Conservation (phyloP, 1,140 invertebrate species). For the Drosophila navojoa region DNA sequence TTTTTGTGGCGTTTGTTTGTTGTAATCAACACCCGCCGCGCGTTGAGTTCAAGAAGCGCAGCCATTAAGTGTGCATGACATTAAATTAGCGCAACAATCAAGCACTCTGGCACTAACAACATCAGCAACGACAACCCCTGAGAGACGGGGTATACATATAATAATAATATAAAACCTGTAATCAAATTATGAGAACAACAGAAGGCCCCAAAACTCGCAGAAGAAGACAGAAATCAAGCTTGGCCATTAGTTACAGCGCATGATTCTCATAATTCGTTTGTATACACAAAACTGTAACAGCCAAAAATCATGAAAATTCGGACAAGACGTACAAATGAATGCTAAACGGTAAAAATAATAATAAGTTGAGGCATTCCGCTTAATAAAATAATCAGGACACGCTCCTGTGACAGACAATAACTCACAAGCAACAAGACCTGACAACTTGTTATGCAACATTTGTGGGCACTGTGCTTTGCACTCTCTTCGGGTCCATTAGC, state of each 20-base stretch:
- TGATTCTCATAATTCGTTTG: conserved; percentile 54
- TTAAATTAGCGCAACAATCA: conserved; percentile 73
- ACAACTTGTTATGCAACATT: conserved; percentile 50
- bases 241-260: conserved; percentile 70
- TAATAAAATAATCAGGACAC: conserved; percentile 50
- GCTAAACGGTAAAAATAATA: not conserved
- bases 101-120: conserved; percentile 20
- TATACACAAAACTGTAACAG: conserved; percentile 1
- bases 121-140: conserved; percentile 5
- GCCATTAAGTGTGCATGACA: conserved; percentile 64
- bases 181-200: conserved; percentile 71
- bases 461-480: conserved; percentile 6
- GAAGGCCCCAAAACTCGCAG: conserved; percentile 39
- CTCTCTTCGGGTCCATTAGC: not conserved
- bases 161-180: conserved; percentile 61
- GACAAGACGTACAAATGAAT: conserved; percentile 1
- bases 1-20: conserved; percentile 51
- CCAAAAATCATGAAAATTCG: conserved; percentile 11
- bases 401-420: conserved; percentile 49
- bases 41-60: conserved; percentile 19
- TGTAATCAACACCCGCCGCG: conserved; percentile 69
- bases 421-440: conserved; percentile 29
- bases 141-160: not conserved
- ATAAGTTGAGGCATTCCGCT: too few relatives aligned
- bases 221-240: conserved; percentile 35